A percentile compares a stretch with the other conserved stretches of the same genome.
These are phyloP conservation scores for Muscicapa striata DNA, from an alignment of 2,797 vertebrate species.

Conservation along the genomic window DNA sequence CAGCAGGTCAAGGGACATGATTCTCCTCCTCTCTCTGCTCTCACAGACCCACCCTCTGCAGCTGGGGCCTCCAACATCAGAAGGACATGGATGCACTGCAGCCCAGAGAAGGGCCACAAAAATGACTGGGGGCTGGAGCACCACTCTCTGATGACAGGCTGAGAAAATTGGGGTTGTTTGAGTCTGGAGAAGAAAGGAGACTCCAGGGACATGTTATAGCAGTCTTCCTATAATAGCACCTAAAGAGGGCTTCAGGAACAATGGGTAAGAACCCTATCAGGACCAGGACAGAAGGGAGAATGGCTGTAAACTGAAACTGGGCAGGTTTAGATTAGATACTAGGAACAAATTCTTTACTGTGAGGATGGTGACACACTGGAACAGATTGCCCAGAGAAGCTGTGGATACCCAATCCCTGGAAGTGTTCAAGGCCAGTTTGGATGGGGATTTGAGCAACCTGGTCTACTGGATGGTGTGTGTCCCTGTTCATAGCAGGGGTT, in stretches of 20 bases:
- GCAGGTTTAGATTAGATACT: background rate
- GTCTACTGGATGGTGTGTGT: background rate
- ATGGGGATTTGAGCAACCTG: background rate
- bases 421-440: background rate
- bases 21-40: background rate
- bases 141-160: background rate
- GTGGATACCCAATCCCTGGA: background rate
- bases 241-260: background rate
- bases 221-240: no score
- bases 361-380: background rate
- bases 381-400: background rate
- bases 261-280: background rate
- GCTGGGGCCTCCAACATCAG: background rate
- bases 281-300: background rate
- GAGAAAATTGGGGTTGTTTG: background rate
- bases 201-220: accelerated
- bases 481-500: background rate
- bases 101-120: background rate
- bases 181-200: background rate
- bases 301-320: background rate
- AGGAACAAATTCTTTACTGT: background rate
- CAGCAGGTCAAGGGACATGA: background rate
- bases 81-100: background rate
- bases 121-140: background rate
- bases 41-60: background rate